Conservation (phyloP, 2,797 vertebrate species). For the Sebastiscus tertius region DNA sequence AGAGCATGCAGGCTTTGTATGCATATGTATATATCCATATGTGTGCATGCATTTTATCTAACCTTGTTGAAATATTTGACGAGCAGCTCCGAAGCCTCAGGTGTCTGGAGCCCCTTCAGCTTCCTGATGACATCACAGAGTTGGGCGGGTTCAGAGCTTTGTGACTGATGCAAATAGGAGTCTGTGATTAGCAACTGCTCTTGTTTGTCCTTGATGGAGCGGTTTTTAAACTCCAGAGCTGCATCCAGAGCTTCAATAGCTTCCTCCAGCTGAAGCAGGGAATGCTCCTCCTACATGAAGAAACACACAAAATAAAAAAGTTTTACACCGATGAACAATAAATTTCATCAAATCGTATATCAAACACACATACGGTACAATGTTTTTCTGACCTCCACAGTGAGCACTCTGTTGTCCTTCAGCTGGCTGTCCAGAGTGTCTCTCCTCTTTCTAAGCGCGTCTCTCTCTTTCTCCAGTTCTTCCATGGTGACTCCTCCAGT, state of each 20-base stretch:
- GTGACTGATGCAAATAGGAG: slow-evolving; percentile 25
- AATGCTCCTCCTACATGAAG: slow-evolving; percentile 85
- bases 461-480: slow-evolving; percentile 83
- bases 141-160: slow-evolving; percentile 78
- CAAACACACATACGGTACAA: neutral
- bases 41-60: neutral
- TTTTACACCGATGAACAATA: slow-evolving; percentile 31
- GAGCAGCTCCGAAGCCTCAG: slow-evolving; percentile 86
- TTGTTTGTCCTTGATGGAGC: slow-evolving; percentile 84
- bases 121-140: slow-evolving; percentile 82
- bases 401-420: slow-evolving; percentile 83
- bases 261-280: slow-evolving; percentile 90
- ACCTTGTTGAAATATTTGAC: slow-evolving; percentile 93
- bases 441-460: slow-evolving; percentile 81
- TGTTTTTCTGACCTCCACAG: slow-evolving; percentile 82
- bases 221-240: slow-evolving; percentile 89
- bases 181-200: slow-evolving; percentile 76
- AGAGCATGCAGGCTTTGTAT: neutral
- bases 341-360: neutral
- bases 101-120: slow-evolving; percentile 82
- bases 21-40: neutral
- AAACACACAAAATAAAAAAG: neutral
- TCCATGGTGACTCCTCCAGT: slow-evolving; percentile 73
- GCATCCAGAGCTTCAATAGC: slow-evolving; percentile 89
- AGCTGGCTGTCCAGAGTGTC: slow-evolving; percentile 85